Percentiles rank a stretch among this genome's conserved stretches.
These are phyloP conservation scores for Mamestra brassicae DNA, from an alignment of 2,888 invertebrate genomes.

Conservation along the genomic window DNA sequence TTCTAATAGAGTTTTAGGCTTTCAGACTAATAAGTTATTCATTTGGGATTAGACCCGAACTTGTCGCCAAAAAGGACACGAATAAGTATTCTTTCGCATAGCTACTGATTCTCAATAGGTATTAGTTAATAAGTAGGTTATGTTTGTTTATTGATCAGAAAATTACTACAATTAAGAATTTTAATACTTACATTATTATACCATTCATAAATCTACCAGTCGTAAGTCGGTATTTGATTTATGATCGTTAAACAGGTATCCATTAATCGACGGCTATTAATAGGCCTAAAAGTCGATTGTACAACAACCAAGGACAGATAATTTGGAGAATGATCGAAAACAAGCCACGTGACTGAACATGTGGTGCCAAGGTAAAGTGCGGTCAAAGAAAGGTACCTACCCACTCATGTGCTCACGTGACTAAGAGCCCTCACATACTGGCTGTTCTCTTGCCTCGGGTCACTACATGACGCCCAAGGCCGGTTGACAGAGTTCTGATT, in stretches of 20 bases:
- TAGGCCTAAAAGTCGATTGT: slow-evolving; percentile 30
- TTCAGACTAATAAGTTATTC: slow-evolving; percentile 12
- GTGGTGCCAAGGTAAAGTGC: slow-evolving; percentile 41
- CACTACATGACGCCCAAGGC: slow-evolving; percentile 30
- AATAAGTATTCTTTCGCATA: background rate
- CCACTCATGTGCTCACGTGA: slow-evolving; percentile 5
- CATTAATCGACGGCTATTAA: background rate
- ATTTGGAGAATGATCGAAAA: slow-evolving; percentile 27
- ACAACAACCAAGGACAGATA: slow-evolving; percentile 40
- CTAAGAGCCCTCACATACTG: slow-evolving; percentile 20
- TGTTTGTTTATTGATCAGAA: background rate
- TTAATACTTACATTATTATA: background rate
- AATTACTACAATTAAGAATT: background rate
- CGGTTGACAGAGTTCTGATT: slow-evolving; percentile 2
- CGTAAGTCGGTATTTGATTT: slow-evolving; percentile 9
- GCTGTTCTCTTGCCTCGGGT: slow-evolving; percentile 12
- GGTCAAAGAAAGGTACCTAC: slow-evolving; percentile 45
- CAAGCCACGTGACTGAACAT: slow-evolving; percentile 28
- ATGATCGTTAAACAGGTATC: background rate
- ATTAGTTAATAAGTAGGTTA: background rate
- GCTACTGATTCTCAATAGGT: background rate
- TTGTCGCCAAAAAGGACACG: background rate
- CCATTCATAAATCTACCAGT: background rate
- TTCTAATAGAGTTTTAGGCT: background rate
- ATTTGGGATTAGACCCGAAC: background rate